Evolutionary conservation across 1,140 invertebrate genomes (phyloP), one percentile per base, ranked within the genome.

Genomic region (Colletes gigas): DNA sequence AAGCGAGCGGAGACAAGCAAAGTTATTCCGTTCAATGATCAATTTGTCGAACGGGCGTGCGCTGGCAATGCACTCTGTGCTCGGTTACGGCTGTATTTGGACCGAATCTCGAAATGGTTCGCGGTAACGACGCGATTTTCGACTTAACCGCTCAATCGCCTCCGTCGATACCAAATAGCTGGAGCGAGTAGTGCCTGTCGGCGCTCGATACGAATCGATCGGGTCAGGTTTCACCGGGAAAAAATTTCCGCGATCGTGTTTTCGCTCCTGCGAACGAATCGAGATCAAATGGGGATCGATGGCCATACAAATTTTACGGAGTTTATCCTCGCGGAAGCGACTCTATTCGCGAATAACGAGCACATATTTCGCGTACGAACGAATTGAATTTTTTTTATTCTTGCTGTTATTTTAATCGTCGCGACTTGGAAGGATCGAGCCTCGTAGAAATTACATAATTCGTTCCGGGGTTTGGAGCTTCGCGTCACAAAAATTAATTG

Each of bases 21-120:
- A 83, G 81, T 86, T 90, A 88, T 85, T 90, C 81, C 81, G 83
- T 78, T 86, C 76, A 88, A 89, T 88, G 88, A 89, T 89, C 85
- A 90, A 90, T 89, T 90, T 90, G 85, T 89, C 88, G 71, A 79
- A 67, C 69, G 73, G 62, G 82, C 47, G 57, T 70, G 44, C 72
- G 78, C 50, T 62, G 9, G 47, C 15, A 52, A 39, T 68, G 55
- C 73, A 74, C 57, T 78, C 59, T 47, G 82, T 69, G 57, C 44
- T 19, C 68, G 68, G 63, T 44, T 57, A 50, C 70, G 59, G 50
- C 81, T 84, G 81, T 85, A 77, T 84, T 85, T 62, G 83, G 83
- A 44, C 4, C 79, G 72, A 57, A 60, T 82, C 84, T 82, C 78
- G 71, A 78, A 84, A 85, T 65, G 65, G 78, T 52, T 52, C 78